These are phyloP conservation scores for Pteromalus puparum DNA, from an alignment of 1,140 invertebrate genomes.

Conservation along the genomic window DNA sequence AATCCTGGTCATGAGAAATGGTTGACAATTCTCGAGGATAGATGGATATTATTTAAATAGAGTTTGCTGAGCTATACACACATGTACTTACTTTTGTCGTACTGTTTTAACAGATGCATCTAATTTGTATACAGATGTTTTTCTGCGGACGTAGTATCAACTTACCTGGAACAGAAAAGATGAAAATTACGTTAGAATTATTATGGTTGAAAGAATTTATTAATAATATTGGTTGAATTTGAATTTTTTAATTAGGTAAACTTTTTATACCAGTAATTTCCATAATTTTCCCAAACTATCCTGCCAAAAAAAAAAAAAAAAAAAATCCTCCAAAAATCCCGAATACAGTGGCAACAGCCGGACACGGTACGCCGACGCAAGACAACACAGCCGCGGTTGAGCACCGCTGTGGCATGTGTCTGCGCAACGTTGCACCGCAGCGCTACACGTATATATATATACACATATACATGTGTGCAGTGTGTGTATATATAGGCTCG, in stretches of 20 bases:
- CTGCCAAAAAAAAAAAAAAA: neutral
- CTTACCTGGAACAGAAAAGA: constrained; percentile 37
- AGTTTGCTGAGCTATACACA: too few relatives aligned
- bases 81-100: neutral
- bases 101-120: neutral
- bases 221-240: too few relatives aligned
- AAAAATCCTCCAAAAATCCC: neutral
- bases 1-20: neutral
- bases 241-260: too few relatives aligned
- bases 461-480: constrained; percentile 25
- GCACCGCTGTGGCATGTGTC: constrained; percentile 7
- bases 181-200: neutral
- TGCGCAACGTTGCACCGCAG: too few relatives aligned
- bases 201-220: neutral
- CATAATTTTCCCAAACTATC: too few relatives aligned
- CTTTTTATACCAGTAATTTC: too few relatives aligned
- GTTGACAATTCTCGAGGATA: too few relatives aligned
- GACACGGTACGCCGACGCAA: constrained; percentile 7
- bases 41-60: neutral
- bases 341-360: neutral
- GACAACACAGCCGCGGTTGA: constrained; percentile 1
- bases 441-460: neutral
- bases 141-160: constrained; percentile 2
- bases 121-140: neutral
- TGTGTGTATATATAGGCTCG: constrained; percentile 30